phyloP scores from a whole-genome alignment of 2,113 vertebrate genomes.

The Pseudopipra pipra region DNA sequence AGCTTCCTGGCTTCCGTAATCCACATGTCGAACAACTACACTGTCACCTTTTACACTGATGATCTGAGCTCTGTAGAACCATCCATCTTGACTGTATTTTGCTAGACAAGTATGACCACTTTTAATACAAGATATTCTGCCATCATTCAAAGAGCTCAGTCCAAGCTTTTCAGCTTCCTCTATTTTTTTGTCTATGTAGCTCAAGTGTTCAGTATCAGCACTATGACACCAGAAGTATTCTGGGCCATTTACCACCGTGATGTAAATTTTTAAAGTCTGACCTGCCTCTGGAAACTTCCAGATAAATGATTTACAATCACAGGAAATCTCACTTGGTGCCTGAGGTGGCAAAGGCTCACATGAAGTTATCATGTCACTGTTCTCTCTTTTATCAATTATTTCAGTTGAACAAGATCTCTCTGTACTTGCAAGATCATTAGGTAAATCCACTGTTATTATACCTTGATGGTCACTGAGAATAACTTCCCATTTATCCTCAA shows the following conservation, averaged over 20 bases:
- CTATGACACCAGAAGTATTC: conserved; percentile 88
- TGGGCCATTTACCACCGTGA: conserved; percentile 71
- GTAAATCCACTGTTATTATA: conserved; percentile 65
- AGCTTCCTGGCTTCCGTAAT: conserved; percentile 84
- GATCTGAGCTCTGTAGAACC: conserved; percentile 85
- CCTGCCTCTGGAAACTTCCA: conserved; percentile 72
- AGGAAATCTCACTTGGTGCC: background rate
- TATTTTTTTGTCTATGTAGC: conserved; percentile 72
- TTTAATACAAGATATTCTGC: conserved; percentile 10
- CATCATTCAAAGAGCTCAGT: background rate
- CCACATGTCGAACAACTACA: conserved; percentile 79
- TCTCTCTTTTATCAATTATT: background rate
- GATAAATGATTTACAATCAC: conserved; percentile 33
- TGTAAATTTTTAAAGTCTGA: conserved; percentile 75
- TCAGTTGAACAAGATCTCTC: background rate
- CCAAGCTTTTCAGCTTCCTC: conserved; percentile 61
- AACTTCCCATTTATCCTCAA: conserved; percentile 84
- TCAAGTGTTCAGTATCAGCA: conserved; percentile 70
- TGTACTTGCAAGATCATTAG: background rate
- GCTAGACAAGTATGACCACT: conserved; percentile 80
- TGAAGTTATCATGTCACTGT: background rate
- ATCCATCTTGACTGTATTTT: conserved; percentile 77
- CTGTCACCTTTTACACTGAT: conserved; percentile 42
- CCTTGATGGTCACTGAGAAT: conserved; percentile 75
- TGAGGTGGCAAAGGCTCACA: background rate